phyloP scores from a whole-genome alignment of 2,888 invertebrate species.

The Halictus quadricinctus region DNA sequence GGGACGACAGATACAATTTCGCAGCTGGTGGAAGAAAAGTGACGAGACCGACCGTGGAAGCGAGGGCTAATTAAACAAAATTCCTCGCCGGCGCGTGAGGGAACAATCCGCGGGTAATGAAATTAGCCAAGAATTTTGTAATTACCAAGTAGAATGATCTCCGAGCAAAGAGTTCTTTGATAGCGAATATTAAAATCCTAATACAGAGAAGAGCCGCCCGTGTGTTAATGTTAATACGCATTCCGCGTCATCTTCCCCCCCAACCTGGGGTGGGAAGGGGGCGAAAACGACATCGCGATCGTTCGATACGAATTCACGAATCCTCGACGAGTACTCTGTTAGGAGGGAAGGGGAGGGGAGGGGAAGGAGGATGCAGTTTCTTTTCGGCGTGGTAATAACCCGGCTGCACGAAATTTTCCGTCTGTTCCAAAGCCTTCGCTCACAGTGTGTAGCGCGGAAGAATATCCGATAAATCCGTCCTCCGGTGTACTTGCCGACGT shows the following conservation, averaged over 20 bases:
- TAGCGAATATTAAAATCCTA: constrained; percentile 35
- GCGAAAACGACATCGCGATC: not conserved
- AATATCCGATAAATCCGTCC: constrained; percentile 69
- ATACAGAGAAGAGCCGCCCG: not conserved
- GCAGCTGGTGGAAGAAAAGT: not conserved
- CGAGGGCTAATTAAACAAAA: constrained; percentile 49
- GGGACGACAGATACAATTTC: not conserved
- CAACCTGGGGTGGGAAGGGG: no score
- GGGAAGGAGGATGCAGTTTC: not conserved
- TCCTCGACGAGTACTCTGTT: constrained; percentile 15
- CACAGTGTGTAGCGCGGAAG: constrained; percentile 41
- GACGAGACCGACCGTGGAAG: constrained; percentile 6
- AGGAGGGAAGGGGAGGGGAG: accelerated
- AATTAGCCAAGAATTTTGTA: constrained; percentile 50
- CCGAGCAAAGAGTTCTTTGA: constrained; percentile 28
- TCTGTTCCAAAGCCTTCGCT: constrained; percentile 18
- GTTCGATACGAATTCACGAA: not conserved
- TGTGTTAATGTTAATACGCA: constrained; percentile 18
- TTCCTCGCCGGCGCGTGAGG: constrained; percentile 17
- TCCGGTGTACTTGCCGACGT: constrained; percentile 64
- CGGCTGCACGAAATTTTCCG: constrained; percentile 37
- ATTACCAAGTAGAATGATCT: constrained; percentile 32
- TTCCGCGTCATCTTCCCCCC: not conserved
- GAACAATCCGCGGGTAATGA: constrained; percentile 37
- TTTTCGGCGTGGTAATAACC: constrained; percentile 43